A percentile compares a stretch with the other conserved stretches of the same genome.
Evolutionary conservation across 2,888 invertebrate genomes (phyloP).

Genomic region (Chalcosyrphus nemorum): DNA sequence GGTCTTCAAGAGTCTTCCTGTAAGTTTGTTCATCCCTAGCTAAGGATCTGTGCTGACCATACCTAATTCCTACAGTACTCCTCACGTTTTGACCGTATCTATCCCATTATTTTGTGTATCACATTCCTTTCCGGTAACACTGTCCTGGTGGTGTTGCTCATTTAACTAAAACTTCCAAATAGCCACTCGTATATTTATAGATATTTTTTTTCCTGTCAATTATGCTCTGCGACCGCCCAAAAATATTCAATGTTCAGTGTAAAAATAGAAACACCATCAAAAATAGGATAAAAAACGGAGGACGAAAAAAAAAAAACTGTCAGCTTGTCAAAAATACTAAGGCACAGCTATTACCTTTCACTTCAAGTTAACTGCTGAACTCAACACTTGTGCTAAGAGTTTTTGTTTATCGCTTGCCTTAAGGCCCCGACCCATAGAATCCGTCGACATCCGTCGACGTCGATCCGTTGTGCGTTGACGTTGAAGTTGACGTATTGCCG

Average conservation of each 20-base stretch:
- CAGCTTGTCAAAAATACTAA: constrained; percentile 13
- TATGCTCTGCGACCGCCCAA: neutral
- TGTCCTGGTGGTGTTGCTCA: neutral
- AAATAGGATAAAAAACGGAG: neutral
- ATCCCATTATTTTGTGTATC: no score
- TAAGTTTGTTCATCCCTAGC: no score
- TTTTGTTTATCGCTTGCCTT: constrained; percentile 23
- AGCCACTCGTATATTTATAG: constrained; percentile 5
- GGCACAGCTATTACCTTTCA: constrained; percentile 11
- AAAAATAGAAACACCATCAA: constrained; percentile 16
- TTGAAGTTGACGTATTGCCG: no score
- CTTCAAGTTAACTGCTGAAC: constrained; percentile 15
- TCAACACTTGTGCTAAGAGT: constrained; percentile 6
- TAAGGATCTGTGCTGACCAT: no score
- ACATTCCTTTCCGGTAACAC: no score
- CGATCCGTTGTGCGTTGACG: no score
- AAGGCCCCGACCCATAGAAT: no score
- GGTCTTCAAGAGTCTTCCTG: no score
- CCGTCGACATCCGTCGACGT: no score
- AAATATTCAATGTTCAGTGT: constrained; percentile 2
- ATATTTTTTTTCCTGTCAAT: neutral
- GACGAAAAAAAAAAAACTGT: constrained; percentile 7
- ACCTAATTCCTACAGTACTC: no score
- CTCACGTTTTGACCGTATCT: no score
- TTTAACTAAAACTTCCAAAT: neutral